Evolutionary conservation across 2,888 invertebrate species (phyloP), one percentile per base, ranked within the genome.

Genomic region (Drosophila sordidula): DNA sequence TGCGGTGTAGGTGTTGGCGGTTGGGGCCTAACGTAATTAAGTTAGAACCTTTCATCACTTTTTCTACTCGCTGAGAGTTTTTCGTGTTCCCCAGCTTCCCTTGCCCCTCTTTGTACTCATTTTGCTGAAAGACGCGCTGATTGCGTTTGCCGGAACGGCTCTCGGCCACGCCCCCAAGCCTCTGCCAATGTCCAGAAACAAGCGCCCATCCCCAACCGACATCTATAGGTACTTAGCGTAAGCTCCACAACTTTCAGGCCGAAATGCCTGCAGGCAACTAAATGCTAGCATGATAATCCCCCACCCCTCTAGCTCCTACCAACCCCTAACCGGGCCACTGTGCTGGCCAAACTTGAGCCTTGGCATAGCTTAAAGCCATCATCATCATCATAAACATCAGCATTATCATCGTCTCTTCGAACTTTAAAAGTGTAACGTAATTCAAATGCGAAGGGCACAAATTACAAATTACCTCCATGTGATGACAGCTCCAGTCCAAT

Each of bases 31-130:
- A 61, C 63, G 80, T 88, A 83, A 88, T 83, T 83, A 83, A 86
- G 83, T 83, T 83, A 88, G 87, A 83, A 56, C 70, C 84, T 83
- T 88, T 86, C 69, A 41, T 16, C 41, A 49, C 61, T 47, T 57
- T 63, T 36, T 44, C 56, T 56, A 52, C 54, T 42, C 52, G 18
- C 39, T 44, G 49, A 6, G 50, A 34, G 14, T 34, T 8, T 11
- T 2, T n/a, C 11, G 25, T 26, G 12, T 16, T 14, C 8, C 3
- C 6, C 25, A 0, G 29, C 22, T 26, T 18, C 18, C 18, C n/a
- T n/a, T n/a, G 8, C 14, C 18, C 18, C 22, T 29, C 22, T 32
- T 1, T 26, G 6, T 26, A 26, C 26, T 41, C 18, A n/a, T 29
- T 32, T 32, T 54, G 56, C 8, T 77, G 66, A 85, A 87, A 75